phyloP scores from a whole-genome alignment of 1,140 invertebrate genomes.

The Saccostrea echinata region DNA sequence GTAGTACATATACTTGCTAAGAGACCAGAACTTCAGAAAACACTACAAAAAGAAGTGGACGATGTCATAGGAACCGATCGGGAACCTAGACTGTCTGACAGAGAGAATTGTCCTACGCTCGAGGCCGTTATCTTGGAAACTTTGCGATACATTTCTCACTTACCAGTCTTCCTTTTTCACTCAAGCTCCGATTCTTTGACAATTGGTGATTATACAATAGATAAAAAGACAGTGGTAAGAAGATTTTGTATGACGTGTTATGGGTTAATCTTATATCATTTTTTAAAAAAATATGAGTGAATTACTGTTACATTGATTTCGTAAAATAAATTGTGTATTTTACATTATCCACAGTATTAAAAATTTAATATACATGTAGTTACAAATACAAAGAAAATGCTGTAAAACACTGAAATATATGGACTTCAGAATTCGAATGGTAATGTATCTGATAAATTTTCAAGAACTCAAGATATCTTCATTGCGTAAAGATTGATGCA shows the following conservation, averaged over 20 bases:
- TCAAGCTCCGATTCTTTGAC: not conserved
- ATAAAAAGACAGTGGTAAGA: conserved; percentile 5
- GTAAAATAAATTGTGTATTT: no score
- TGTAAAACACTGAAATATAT: not conserved
- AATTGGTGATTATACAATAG: not conserved
- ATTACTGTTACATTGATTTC: not conserved
- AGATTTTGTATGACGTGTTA: no score
- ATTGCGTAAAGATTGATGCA: no score
- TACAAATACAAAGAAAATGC: not conserved
- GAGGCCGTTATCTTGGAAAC: not conserved
- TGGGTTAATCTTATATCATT: no score
- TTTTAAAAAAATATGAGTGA: not conserved
- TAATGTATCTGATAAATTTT: no score
- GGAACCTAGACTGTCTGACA: not conserved
- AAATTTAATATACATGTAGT: not conserved
- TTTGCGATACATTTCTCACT: not conserved
- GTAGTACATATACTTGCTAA: not conserved
- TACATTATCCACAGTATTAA: not conserved
- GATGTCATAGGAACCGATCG: not conserved
- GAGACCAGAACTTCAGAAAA: not conserved
- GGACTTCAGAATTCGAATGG: no score
- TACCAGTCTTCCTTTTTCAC: not conserved
- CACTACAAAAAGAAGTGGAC: not conserved
- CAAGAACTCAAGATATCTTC: no score
- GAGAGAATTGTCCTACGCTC: not conserved